Conservation (phyloP, 2,888 invertebrate genomes). For the Tinea pellionella region DNA sequence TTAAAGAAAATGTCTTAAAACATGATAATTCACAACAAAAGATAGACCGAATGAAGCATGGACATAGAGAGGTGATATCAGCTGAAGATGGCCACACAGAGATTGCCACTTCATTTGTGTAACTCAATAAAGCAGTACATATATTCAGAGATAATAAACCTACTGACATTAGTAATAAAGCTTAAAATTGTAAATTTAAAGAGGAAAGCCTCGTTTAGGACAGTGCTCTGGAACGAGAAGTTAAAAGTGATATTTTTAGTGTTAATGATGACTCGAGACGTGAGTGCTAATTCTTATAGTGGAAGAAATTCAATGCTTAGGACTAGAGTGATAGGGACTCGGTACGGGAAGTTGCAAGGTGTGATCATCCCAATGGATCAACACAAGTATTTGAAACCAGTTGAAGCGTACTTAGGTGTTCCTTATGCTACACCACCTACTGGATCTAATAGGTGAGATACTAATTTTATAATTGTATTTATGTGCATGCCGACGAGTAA, state of each 20-base stretch:
- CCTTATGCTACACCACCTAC: conserved; percentile 90
- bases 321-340: conserved; percentile 83
- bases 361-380: conserved; percentile 83
- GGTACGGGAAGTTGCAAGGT: conserved; percentile 88
- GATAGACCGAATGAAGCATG: conserved; percentile 41
- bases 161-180: conserved; percentile 16
- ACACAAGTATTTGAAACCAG: conserved; percentile 79
- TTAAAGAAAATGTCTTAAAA: neutral
- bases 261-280: conserved; percentile 40
- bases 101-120: conserved; percentile 59
- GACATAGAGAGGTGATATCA: conserved; percentile 58
- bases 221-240: conserved; percentile 27
- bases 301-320: conserved; percentile 76
- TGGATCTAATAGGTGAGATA: conserved; percentile 78
- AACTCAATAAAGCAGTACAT: conserved; percentile 63
- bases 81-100: conserved; percentile 57
- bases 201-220: conserved; percentile 20
- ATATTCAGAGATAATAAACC: neutral
- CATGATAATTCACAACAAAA: conserved; percentile 18
- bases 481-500: no score
- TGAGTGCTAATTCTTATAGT: conserved; percentile 48
- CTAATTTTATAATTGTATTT: neutral
- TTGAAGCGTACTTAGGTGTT: conserved; percentile 86
- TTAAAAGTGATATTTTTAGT: conserved; percentile 43
- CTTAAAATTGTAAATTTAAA: conserved; percentile 22